These are phyloP conservation scores for Eurois occulta DNA, from an alignment of 2,888 invertebrate species.

Conservation along the genomic window DNA sequence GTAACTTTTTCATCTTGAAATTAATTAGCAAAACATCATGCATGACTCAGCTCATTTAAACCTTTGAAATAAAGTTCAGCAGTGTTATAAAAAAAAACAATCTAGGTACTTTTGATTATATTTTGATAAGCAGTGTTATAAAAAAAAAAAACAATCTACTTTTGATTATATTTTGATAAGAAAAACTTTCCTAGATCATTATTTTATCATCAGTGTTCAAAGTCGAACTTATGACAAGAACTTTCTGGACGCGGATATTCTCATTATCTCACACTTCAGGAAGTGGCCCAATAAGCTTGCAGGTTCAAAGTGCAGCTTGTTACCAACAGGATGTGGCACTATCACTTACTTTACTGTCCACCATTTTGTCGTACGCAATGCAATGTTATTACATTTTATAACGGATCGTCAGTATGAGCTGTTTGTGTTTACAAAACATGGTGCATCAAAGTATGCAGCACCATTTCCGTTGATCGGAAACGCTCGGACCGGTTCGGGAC, in stretches of 20 bases:
- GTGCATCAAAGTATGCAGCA: conserved; percentile 37
- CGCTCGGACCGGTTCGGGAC: conserved; percentile 37
- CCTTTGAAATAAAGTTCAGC: no score
- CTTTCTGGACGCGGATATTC: conserved; percentile 42
- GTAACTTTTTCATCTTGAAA: background rate
- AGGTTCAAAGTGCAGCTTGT: conserved; percentile 48
- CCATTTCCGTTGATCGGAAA: conserved; percentile 43
- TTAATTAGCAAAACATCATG: background rate
- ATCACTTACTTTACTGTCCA: conserved; percentile 12
- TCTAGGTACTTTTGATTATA: background rate
- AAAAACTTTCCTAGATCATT: conserved; percentile 6
- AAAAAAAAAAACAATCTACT: background rate
- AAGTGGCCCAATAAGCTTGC: conserved; percentile 29
- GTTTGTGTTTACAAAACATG: conserved; percentile 52
- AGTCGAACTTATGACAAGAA: conserved; percentile 32
- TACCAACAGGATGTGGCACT: conserved; percentile 48
- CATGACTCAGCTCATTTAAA: conserved; percentile 17
- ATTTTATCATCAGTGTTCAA: conserved; percentile 29
- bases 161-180: background rate
- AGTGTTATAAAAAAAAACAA: background rate
- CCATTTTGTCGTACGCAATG: conserved; percentile 41
- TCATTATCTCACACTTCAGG: conserved; percentile 41
- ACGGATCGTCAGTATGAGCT: conserved; percentile 20
- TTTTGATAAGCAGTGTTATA: background rate
- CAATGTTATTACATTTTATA: conserved; percentile 47